Evolutionary conservation across 2,113 vertebrate species (phyloP).

Genomic region (Melospiza georgiana): DNA sequence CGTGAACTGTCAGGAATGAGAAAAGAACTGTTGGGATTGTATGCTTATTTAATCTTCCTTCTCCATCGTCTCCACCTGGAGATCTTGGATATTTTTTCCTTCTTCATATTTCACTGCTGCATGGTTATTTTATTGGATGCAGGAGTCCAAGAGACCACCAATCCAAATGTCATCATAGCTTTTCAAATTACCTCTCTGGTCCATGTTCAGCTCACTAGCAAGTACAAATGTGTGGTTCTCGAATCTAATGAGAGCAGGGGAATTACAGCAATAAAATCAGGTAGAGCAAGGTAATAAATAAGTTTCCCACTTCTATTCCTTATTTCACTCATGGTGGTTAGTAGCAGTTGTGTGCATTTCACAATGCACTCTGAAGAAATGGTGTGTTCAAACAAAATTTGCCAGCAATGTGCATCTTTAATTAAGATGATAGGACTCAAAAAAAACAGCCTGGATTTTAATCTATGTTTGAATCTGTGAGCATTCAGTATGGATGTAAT

Average conservation of each 20-base stretch:
- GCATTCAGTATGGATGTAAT: neutral
- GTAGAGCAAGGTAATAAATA: neutral
- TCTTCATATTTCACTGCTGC: neutral
- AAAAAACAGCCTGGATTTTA: constrained; percentile 8
- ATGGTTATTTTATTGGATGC: neutral
- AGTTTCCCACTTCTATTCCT: neutral
- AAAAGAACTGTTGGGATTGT: neutral
- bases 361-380: neutral
- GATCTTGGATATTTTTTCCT: neutral
- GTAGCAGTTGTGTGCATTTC: neutral
- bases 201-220: neutral
- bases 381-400: neutral
- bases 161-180: neutral
- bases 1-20: neutral
- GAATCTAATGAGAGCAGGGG: neutral
- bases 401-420: neutral
- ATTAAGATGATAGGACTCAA: neutral
- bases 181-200: neutral
- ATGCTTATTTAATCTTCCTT: neutral
- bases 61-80: neutral
- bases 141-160: neutral
- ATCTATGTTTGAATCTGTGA: neutral
- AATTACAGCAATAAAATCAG: neutral
- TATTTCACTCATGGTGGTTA: neutral
- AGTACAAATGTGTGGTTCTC: neutral